Evolutionary conservation across 1,140 invertebrate species (phyloP), one percentile per base, ranked within the genome.

Genomic region (Colletes gigas): DNA sequence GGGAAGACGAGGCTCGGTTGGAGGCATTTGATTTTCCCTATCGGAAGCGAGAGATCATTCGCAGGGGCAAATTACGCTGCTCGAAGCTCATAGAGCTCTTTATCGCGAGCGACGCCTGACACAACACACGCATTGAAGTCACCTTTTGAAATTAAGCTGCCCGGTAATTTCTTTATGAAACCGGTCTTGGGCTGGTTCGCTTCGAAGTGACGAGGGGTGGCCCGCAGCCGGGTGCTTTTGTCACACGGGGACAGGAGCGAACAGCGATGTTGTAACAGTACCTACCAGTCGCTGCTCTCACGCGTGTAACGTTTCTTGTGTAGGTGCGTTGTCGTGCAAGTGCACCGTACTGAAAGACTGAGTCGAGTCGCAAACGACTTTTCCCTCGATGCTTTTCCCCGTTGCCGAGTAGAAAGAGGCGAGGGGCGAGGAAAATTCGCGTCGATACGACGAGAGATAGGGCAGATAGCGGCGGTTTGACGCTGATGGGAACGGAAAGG

Each of bases 291-390:
- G 21, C 9, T 55, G 50, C 59, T 82, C 75, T 82, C 75, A 82
- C 80, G 80, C 75, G 60, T 82, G 55, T 82, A 78, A 78, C 41
- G 77, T 78, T 78, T 39, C 76, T 17, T 59, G 41, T 54, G 30
- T 73, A 41, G 19, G 52, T 59, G 73, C 62, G 15, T 59, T 4
- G 9, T 4, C 44, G 17, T 21, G 55, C 75, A 39, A 66, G 63
- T 67, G 63, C 74, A 52, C 9, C 63, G 55, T 52, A 21, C 44
- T 60, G 41, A 50, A 68, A 66, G 60, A 17, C 44, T 50, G 66
- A 55, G 39, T 14, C 75, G 52, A 39, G 60, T 63, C 59, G 44
- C 59, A 44, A 21, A 67, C 41, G 54, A 77, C 57, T 63, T 66
- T 63, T 75, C 17, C 65, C 62, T 17, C 39, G 39, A n/a, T n/a